These are phyloP conservation scores for Psophia crepitans DNA, from an alignment of 2,113 vertebrate species.

Conservation along the genomic window DNA sequence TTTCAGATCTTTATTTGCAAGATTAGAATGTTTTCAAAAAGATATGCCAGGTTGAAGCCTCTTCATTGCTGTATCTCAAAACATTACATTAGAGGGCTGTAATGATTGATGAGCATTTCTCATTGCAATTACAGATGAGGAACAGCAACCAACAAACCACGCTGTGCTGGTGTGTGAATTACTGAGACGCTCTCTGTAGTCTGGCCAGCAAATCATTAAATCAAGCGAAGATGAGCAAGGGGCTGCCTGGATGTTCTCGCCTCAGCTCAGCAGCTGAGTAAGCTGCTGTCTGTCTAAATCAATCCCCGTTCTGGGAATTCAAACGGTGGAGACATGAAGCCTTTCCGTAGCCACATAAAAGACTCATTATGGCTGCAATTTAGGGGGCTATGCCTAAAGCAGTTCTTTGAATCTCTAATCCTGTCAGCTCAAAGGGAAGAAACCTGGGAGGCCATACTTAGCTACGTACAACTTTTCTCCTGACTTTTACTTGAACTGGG, in stretches of 20 bases:
- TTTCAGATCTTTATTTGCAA: neutral
- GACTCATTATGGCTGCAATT: neutral
- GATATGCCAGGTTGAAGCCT: neutral
- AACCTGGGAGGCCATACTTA: neutral
- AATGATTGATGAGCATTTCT: slow-evolving; percentile 12
- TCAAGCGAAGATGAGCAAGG: slow-evolving; percentile 23
- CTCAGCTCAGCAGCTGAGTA: slow-evolving; percentile 4
- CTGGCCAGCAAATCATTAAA: slow-evolving; percentile 43
- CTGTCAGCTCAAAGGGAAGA: neutral
- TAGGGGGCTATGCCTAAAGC: neutral
- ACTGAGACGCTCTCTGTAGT: slow-evolving; percentile 7
- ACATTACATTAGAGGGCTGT: neutral
- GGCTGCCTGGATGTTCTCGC: slow-evolving; percentile 39
- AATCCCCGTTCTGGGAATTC: neutral
- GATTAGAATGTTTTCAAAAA: neutral
- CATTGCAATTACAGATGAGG: slow-evolving; percentile 19
- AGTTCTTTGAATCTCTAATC: neutral
- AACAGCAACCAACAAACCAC: slow-evolving; percentile 1
- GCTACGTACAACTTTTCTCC: neutral
- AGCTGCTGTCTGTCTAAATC: slow-evolving; percentile 42
- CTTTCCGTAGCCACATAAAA: neutral
- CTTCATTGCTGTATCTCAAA: neutral
- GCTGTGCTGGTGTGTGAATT: neutral
- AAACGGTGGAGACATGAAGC: neutral
- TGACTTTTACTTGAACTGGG: neutral